A percentile compares a stretch with the other conserved stretches of the same genome.
phyloP scores from a whole-genome alignment of 2,113 vertebrate genomes.

The Sprattus sprattus region DNA sequence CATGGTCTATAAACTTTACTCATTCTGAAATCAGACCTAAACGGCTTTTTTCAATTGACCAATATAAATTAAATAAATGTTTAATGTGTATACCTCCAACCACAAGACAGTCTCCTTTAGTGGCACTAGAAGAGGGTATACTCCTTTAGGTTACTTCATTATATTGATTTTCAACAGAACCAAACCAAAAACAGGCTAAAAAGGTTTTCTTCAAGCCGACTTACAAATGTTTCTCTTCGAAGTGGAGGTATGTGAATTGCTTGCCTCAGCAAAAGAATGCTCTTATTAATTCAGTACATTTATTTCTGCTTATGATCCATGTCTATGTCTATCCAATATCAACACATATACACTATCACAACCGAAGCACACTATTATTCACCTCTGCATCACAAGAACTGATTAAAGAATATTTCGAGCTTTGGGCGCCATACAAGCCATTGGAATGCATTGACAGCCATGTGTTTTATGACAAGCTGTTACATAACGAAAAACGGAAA shows the following conservation, averaged over 20 bases:
- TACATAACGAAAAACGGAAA: constrained; percentile 15
- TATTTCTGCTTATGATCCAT: no score
- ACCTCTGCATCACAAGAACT: background rate
- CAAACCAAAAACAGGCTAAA: background rate
- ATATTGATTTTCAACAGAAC: background rate
- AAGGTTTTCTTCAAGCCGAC: background rate
- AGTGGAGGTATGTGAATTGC: background rate
- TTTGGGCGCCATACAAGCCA: background rate
- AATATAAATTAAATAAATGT: background rate
- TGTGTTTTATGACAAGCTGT: constrained; percentile 14
- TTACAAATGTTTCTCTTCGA: no score
- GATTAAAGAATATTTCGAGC: background rate
- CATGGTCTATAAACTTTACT: background rate
- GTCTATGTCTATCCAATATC: no score
- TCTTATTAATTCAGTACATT: background rate
- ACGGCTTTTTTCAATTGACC: background rate
- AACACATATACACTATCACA: background rate
- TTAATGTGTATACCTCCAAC: no score
- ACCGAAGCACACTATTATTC: background rate
- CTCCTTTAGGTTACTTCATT: background rate
- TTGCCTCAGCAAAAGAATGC: background rate
- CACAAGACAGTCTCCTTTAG: background rate
- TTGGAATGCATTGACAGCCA: constrained; percentile 6
- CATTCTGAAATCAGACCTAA: background rate
- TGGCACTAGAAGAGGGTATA: background rate